Conservation (phyloP, 2,797 vertebrate species). For the Botia almorhae region DNA sequence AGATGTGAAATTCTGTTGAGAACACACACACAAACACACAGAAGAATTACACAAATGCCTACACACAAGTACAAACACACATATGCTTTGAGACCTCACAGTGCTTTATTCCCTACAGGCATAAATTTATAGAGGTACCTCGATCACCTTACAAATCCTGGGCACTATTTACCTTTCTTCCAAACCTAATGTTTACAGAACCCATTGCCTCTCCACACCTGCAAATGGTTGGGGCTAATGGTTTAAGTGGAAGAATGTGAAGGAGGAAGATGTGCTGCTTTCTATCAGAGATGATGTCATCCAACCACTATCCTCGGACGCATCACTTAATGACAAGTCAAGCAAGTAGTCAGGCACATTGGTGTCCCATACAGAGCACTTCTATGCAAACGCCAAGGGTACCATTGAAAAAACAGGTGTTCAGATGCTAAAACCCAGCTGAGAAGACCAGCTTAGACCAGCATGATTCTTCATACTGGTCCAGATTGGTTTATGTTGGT, state of each 20-base stretch:
- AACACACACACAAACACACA: not conserved
- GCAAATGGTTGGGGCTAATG: constrained; percentile 45
- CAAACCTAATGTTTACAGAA: constrained; percentile 48
- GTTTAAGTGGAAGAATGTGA: constrained; percentile 44
- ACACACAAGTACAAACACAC: constrained; percentile 3
- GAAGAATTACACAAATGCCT: not conserved
- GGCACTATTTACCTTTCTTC: constrained; percentile 31
- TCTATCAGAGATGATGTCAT: constrained; percentile 27
- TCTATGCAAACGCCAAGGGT: not conserved
- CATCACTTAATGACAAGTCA: constrained; percentile 13
- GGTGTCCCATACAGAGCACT: not conserved
- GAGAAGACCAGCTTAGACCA: too few relatives aligned
- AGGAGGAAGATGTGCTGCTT: constrained; percentile 23
- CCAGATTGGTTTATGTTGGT: too few relatives aligned
- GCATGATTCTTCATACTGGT: too few relatives aligned
- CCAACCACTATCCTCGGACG: not conserved
- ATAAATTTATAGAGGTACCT: constrained; percentile 44
- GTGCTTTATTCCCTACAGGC: constrained; percentile 23
- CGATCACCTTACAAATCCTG: constrained; percentile 26
- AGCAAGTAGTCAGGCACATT: constrained; percentile 4
- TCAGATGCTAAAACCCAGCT: not conserved
- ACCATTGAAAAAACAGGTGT: not conserved
- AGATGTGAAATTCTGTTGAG: constrained; percentile 40
- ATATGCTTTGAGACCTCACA: constrained; percentile 7
- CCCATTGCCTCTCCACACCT: constrained; percentile 47